These are phyloP conservation scores for Diacarnus erythraeanus DNA, from an alignment of 37 sponge, comb jelly and placozoan genomes.

Conservation along the genomic window DNA sequence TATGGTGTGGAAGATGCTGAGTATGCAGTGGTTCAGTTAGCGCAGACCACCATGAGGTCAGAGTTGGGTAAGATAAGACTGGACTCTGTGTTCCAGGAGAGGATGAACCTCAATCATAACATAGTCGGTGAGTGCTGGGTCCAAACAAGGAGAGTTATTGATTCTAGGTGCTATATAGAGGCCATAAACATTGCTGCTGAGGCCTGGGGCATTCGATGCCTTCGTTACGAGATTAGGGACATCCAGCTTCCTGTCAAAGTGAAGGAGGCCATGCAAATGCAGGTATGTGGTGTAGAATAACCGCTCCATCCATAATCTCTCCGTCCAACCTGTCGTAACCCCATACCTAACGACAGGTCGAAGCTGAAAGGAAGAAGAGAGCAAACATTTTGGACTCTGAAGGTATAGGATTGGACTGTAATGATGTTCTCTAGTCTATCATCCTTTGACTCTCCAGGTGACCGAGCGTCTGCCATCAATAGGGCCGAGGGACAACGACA, in stretches of 20 bases:
- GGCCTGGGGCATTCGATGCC: constrained; percentile 94
- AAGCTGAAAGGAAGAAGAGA: constrained; percentile 97
- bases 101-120: constrained; percentile 76
- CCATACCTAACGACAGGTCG: constrained; percentile 63
- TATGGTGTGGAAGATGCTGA: constrained; percentile 97
- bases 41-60: constrained; percentile 99
- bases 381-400: constrained; percentile 94
- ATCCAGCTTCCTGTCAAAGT: constrained; percentile 90
- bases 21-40: constrained; percentile 95
- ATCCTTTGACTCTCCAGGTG: constrained; percentile 87
- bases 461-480: constrained; percentile 82
- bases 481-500: constrained; percentile 83
- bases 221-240: constrained; percentile 97
- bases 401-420: constrained; percentile 68
- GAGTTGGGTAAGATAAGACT: constrained; percentile 95
- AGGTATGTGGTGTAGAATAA: too few species aligned
- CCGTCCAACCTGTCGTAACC: too few species aligned
- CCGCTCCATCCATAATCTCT: too few species aligned
- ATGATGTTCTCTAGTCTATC: not conserved
- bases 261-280: constrained; percentile 99
- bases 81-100: constrained; percentile 95
- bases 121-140: constrained; percentile 92
- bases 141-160: not conserved
- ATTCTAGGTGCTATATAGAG: constrained; percentile 41
- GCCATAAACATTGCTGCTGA: constrained; percentile 95